Percentiles rank a stretch among this genome's conserved stretches.
phyloP scores from a whole-genome alignment of 2,113 vertebrate species.

The Stictonetta naevosa region DNA sequence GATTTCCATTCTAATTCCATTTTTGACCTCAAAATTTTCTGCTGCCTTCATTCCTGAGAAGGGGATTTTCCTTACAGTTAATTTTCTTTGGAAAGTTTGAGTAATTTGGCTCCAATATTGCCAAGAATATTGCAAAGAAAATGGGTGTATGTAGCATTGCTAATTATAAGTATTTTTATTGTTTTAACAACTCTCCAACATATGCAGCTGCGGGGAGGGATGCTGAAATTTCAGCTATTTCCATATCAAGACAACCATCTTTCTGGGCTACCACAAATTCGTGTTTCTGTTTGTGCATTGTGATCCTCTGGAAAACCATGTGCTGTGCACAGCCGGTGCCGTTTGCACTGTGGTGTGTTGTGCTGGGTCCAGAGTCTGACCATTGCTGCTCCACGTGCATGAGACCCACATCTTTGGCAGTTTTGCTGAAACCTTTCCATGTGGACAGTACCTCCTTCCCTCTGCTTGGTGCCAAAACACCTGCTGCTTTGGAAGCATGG shows the following conservation, averaged over 20 bases:
- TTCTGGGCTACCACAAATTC: background rate
- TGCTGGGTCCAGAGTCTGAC: too few relatives aligned
- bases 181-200: conserved; percentile 5
- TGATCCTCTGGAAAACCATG: background rate
- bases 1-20: conserved; percentile 48
- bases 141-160: conserved; percentile 24
- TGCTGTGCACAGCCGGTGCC: background rate
- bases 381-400: too few relatives aligned
- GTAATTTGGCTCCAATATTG: conserved; percentile 27
- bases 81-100: conserved; percentile 68
- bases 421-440: background rate
- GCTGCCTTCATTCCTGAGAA: conserved; percentile 37
- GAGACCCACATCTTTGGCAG: background rate
- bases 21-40: conserved; percentile 31
- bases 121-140: conserved; percentile 59
- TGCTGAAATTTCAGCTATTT: conserved; percentile 19
- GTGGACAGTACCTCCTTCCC: background rate
- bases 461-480: background rate
- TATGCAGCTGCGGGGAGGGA: background rate
- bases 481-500: accelerated
- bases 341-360: too few relatives aligned
- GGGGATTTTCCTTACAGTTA: conserved; percentile 55
- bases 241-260: background rate
- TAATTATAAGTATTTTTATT: conserved; percentile 54
- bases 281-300: background rate